These are phyloP conservation scores for Cacoxenus indagator DNA, from an alignment of 2,888 invertebrate species.

Conservation along the genomic window DNA sequence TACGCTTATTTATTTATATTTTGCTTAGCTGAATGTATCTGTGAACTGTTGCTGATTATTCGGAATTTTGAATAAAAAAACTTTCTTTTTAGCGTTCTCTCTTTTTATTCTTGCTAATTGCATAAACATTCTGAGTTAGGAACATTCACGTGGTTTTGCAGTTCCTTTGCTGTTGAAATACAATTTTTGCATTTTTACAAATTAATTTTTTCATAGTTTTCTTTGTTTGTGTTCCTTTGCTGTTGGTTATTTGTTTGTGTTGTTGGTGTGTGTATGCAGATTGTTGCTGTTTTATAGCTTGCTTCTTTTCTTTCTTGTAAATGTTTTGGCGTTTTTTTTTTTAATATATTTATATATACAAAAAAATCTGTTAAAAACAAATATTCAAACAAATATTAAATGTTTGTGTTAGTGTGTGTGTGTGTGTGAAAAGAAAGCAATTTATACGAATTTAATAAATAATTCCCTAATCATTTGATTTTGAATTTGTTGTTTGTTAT, in stretches of 20 bases:
- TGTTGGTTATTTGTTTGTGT: neutral
- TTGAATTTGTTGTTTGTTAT: slow-evolving; percentile 14
- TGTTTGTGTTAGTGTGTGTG: neutral
- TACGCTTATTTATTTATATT: too few species aligned
- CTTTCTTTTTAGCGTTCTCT: too few species aligned
- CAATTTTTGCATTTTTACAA: neutral
- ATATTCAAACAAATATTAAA: neutral
- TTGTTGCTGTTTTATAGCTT: neutral
- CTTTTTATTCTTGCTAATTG: too few species aligned
- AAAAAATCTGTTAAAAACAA: neutral
- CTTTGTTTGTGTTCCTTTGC: neutral
- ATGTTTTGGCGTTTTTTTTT: neutral
- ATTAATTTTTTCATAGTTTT: neutral
- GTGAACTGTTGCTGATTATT: too few species aligned
- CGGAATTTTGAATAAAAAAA: too few species aligned
- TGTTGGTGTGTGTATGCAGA: slow-evolving; percentile 20
- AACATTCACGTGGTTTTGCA: neutral
- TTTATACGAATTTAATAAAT: slow-evolving; percentile 3
- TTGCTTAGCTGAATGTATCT: too few species aligned
- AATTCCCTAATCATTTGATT: slow-evolving; percentile 21
- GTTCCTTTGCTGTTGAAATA: neutral
- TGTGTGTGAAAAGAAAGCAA: neutral
- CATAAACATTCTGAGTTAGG: too few species aligned
- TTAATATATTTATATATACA: neutral
- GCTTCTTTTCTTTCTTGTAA: neutral